Evolutionary conservation across 2,888 invertebrate genomes (phyloP).

Genomic region (Chloromyia formosa): DNA sequence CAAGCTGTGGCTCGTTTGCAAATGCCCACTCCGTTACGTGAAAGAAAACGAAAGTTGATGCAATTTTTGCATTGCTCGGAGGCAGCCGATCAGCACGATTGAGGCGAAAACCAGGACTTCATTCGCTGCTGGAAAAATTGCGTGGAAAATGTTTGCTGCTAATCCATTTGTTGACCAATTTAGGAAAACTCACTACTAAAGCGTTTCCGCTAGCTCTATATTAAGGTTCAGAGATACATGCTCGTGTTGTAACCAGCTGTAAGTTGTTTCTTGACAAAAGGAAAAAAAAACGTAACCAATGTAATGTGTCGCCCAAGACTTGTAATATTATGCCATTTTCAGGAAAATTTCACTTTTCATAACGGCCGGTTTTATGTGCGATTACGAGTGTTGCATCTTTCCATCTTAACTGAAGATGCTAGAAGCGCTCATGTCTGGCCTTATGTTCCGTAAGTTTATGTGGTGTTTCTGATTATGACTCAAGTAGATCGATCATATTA

Average conservation of each 20-base stretch:
- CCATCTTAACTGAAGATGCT: not conserved
- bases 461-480: conserved; percentile 12
- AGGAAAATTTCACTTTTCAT: conserved; percentile 42
- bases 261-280: not conserved
- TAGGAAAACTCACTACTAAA: not conserved
- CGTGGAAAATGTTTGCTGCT: not conserved
- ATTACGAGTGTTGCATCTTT: not conserved
- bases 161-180: not conserved
- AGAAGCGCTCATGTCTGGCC: not conserved
- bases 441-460: conserved; percentile 11
- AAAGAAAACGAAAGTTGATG: conserved; percentile 29
- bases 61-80: not conserved
- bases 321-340: conserved; percentile 19
- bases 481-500: conserved; percentile 10
- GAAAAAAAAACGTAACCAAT: not conserved
- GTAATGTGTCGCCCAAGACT: conserved; percentile 23
- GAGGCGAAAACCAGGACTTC: not conserved
- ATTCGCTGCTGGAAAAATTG: not conserved
- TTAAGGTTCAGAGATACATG: not conserved
- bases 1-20: not conserved
- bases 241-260: not conserved
- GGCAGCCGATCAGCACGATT: not conserved
- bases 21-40: not conserved
- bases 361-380: not conserved
- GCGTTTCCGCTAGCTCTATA: not conserved